These are phyloP conservation scores for Ooceraea biroi DNA, from an alignment of 1,140 invertebrate species.

Conservation along the genomic window DNA sequence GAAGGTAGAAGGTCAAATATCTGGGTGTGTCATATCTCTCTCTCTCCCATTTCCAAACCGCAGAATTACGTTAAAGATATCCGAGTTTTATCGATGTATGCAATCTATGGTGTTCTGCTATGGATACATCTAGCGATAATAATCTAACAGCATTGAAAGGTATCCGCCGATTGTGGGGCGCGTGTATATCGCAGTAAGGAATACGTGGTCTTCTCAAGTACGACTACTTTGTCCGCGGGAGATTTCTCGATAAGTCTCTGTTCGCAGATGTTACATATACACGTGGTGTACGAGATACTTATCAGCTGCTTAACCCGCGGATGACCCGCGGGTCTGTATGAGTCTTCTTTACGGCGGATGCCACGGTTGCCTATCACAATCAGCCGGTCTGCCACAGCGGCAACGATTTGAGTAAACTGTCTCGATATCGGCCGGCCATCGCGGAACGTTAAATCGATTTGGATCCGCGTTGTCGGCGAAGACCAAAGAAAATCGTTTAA, in stretches of 20 bases:
- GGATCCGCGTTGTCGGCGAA: slow-evolving; percentile 54
- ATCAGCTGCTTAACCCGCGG: slow-evolving; percentile 45
- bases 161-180: slow-evolving; percentile 30
- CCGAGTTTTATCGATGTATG: background rate
- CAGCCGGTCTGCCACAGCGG: slow-evolving; percentile 33
- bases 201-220: slow-evolving; percentile 1
- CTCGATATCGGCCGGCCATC: slow-evolving; percentile 52
- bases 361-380: slow-evolving; percentile 50
- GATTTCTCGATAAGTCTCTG: slow-evolving; percentile 43
- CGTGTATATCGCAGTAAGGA: slow-evolving; percentile 10
- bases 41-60: slow-evolving; percentile 20
- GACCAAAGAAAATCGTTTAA: slow-evolving; percentile 60
- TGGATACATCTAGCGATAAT: slow-evolving; percentile 41
- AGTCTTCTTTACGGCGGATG: slow-evolving; percentile 27
- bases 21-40: background rate
- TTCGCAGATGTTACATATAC: slow-evolving; percentile 45
- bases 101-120: slow-evolving; percentile 23
- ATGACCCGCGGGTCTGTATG: slow-evolving; percentile 4
- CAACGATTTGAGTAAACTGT: slow-evolving; percentile 54
- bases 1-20: slow-evolving; percentile 13
- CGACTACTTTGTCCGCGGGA: slow-evolving; percentile 48
- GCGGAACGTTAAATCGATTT: slow-evolving; percentile 51
- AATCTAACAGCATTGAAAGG: slow-evolving; percentile 23
- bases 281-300: slow-evolving; percentile 37
- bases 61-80: slow-evolving; percentile 30